Evolutionary conservation across 2,888 invertebrate genomes (phyloP), one percentile per base, ranked within the genome.

Genomic region (Dicranocentrus wangi): DNA sequence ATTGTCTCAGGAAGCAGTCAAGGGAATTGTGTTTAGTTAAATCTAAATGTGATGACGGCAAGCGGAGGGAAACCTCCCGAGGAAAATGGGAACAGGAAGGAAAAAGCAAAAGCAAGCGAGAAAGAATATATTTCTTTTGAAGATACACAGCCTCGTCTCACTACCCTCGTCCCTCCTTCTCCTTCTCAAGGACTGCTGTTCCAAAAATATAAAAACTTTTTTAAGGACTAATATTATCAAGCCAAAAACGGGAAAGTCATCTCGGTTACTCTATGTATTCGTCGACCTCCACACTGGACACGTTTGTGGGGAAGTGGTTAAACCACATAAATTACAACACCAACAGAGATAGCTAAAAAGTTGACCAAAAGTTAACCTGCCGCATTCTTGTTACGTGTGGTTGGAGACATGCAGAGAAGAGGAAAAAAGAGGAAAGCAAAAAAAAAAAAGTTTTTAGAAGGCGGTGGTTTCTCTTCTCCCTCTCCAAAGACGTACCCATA

Each of bases 301-400:
- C 42, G 15, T 65, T 73, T 73, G 61, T 51, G 63, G 63, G 73
- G 53, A 73, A 55, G 51, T 53, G 73, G 65, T 63, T 65, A 63
- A 17, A 65, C 73, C 73, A 65, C 73, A 73, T 73, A 73, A 73
- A 73, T 73, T 73, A 73, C 73, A 53, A 61, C 43, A 42, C 61
- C 58, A 72, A 61, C 70, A 71, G 43, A 53, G 63, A 73, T 27
- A 65, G 27, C 43, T 43, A 28, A 32, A 19, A 51, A 73, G 39
- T 55, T 65, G 63, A 65, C 63, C 63, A 65, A 61, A 65, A 73
- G 73, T 73, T 73, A 65, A 65, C 65, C 58, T 61, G 28, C 32
- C 43, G 27, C 60, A 25, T 53, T 17, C 13, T 28, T 55, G 32
- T 42, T 58, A 55, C 47, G 28, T 55, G 55, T 27, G 43, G 17